A percentile compares a stretch with the other conserved stretches of the same genome.
These are phyloP conservation scores for Amblyornis subalaris DNA, from an alignment of 2,113 vertebrate genomes.

Conservation along the genomic window DNA sequence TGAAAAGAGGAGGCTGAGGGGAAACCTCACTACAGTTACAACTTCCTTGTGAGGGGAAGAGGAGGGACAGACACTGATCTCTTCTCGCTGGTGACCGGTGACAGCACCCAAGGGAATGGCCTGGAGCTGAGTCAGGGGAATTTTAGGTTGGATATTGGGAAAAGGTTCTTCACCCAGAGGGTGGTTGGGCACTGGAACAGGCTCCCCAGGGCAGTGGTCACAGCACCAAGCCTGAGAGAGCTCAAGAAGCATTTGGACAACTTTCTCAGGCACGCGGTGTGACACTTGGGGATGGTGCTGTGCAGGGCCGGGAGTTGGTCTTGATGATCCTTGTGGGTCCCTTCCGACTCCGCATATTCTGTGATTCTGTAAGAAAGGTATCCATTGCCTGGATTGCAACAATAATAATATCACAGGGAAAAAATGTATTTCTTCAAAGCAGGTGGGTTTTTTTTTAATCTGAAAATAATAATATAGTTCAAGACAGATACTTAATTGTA, in stretches of 20 bases:
- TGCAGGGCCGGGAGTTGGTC: neutral
- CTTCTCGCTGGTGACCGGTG: too few relatives aligned
- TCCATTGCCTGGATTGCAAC: neutral
- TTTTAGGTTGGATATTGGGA: too few relatives aligned
- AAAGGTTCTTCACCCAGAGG: too few relatives aligned
- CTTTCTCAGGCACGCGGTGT: too few relatives aligned
- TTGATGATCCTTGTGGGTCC: neutral
- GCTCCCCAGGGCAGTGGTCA: too few relatives aligned
- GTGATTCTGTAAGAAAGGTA: neutral
- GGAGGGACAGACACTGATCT: neutral
- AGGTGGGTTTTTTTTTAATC: neutral
- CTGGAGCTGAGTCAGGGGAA: too few relatives aligned
- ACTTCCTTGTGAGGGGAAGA: accelerated
- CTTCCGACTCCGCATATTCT: neutral
- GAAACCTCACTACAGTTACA: neutral
- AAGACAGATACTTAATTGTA: neutral
- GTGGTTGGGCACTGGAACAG: too few relatives aligned
- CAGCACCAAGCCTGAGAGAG: too few relatives aligned
- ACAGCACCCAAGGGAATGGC: neutral
- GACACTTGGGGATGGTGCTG: too few relatives aligned
- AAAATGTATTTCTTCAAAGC: neutral
- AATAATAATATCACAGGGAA: neutral
- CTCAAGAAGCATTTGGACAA: too few relatives aligned
- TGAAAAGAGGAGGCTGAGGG: neutral
- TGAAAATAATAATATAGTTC: neutral